These are phyloP conservation scores for Omphaloscelis lunosa DNA, from an alignment of 2,888 invertebrate species.

Conservation along the genomic window DNA sequence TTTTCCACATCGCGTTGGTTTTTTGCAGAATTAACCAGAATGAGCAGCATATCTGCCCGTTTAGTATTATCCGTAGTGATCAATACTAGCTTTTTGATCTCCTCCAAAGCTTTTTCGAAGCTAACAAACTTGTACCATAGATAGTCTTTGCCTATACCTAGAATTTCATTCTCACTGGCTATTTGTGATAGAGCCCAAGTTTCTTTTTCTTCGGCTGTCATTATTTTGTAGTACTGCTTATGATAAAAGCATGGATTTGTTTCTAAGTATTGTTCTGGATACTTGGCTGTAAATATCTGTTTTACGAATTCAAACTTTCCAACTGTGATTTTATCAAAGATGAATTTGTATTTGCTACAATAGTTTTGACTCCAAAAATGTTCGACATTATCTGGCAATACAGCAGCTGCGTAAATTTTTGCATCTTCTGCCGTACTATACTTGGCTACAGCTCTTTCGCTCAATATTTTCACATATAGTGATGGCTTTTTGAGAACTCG, in stretches of 20 bases:
- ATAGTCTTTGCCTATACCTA: slow-evolving; percentile 73
- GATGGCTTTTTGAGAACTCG: slow-evolving; percentile 72
- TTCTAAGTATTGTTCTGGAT: slow-evolving; percentile 75
- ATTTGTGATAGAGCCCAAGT: slow-evolving; percentile 78
- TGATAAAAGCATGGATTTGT: slow-evolving; percentile 70
- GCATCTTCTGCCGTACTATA: slow-evolving; percentile 72
- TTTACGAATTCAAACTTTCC: slow-evolving; percentile 74
- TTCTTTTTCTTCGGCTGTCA: slow-evolving; percentile 75
- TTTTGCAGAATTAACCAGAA: slow-evolving; percentile 72
- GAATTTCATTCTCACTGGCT: slow-evolving; percentile 70
- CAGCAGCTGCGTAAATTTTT: slow-evolving; percentile 68
- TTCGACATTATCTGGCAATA: slow-evolving; percentile 68
- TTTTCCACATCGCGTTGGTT: slow-evolving; percentile 71
- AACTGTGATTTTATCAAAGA: slow-evolving; percentile 73
- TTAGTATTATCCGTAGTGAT: slow-evolving; percentile 66
- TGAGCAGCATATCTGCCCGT: slow-evolving; percentile 71
- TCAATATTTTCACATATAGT: slow-evolving; percentile 72
- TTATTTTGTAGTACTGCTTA: slow-evolving; percentile 67
- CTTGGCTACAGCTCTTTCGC: slow-evolving; percentile 66
- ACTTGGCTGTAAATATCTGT: slow-evolving; percentile 72
- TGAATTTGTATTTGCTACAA: slow-evolving; percentile 66
- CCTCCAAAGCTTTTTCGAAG: slow-evolving; percentile 74
- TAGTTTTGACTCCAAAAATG: slow-evolving; percentile 74
- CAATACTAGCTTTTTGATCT: slow-evolving; percentile 72
- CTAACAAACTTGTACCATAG: slow-evolving; percentile 77